Evolutionary conservation across 30 jellyfish, hydroid and myxozoan genomes (phyloP).

Genomic region (Turritopsis rubra): DNA sequence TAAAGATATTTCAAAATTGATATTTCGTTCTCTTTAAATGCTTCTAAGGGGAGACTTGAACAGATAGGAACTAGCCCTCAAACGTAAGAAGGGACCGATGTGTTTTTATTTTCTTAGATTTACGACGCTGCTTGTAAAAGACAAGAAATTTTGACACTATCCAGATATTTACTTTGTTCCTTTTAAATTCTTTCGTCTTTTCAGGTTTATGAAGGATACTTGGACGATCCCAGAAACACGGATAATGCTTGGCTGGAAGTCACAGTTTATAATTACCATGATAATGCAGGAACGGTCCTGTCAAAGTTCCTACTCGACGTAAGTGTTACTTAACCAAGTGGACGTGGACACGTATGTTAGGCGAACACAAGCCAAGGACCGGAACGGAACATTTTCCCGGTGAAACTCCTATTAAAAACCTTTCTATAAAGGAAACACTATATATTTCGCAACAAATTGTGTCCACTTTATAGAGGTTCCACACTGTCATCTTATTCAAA

Average conservation of each 20-base stretch:
- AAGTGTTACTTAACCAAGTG: background rate
- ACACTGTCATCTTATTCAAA: background rate
- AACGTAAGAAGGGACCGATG: no score
- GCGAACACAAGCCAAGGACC: no score
- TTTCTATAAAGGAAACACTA: background rate
- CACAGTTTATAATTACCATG: slow-evolving; percentile 19
- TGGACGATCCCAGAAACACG: slow-evolving; percentile 27
- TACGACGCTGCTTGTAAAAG: no score
- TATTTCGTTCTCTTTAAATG: no score
- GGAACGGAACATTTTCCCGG: no score
- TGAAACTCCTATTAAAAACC: background rate
- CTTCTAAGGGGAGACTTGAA: no score
- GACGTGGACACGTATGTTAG: no score
- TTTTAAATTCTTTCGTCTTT: background rate
- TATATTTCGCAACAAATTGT: background rate
- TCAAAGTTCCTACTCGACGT: slow-evolving; percentile 13
- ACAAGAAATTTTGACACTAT: no score
- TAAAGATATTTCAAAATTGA: no score
- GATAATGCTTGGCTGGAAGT: slow-evolving; percentile 26
- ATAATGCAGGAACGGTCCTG: background rate
- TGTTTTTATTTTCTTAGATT: no score
- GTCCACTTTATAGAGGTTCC: background rate
- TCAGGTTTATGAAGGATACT: slow-evolving; percentile 12
- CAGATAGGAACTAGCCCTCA: no score
- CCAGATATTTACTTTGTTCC: background rate